Percentiles rank a stretch among this genome's conserved stretches.
phyloP scores from a whole-genome alignment of 2,888 invertebrate genomes.

The Meiosimyza platycephala region DNA sequence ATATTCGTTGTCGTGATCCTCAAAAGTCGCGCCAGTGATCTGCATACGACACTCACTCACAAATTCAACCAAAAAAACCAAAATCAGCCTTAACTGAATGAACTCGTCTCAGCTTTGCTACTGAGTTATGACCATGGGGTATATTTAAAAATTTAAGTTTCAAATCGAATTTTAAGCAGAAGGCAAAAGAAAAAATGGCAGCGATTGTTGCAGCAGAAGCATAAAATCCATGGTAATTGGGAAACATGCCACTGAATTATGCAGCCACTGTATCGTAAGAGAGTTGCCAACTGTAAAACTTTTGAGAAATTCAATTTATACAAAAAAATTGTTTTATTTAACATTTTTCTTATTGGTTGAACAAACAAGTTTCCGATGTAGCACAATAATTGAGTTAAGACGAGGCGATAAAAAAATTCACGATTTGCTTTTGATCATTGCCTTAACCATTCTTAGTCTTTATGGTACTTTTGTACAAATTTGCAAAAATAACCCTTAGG shows the following conservation, averaged over 20 bases:
- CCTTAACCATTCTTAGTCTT: too few relatives aligned
- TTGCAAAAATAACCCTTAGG: too few relatives aligned
- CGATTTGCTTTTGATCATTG: too few relatives aligned
- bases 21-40: conserved; percentile 41
- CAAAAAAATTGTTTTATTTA: too few relatives aligned
- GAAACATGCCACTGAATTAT: conserved; percentile 36
- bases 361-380: too few relatives aligned
- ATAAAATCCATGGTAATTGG: conserved; percentile 38
- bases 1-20: conserved; percentile 31
- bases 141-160: conserved; percentile 33
- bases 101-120: conserved; percentile 1
- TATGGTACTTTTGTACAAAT: too few relatives aligned
- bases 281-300: not conserved
- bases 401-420: too few relatives aligned
- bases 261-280: conserved; percentile 9
- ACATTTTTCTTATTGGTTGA: too few relatives aligned
- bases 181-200: conserved; percentile 19
- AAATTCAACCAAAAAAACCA: too few relatives aligned
- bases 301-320: too few relatives aligned
- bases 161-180: conserved; percentile 32
- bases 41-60: conserved; percentile 41
- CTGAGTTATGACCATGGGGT: conserved; percentile 30
- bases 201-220: conserved; percentile 24
- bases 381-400: too few relatives aligned
- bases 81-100: not conserved